Conservation (phyloP, 2,797 vertebrate genomes). For the Pterois miles region DNA sequence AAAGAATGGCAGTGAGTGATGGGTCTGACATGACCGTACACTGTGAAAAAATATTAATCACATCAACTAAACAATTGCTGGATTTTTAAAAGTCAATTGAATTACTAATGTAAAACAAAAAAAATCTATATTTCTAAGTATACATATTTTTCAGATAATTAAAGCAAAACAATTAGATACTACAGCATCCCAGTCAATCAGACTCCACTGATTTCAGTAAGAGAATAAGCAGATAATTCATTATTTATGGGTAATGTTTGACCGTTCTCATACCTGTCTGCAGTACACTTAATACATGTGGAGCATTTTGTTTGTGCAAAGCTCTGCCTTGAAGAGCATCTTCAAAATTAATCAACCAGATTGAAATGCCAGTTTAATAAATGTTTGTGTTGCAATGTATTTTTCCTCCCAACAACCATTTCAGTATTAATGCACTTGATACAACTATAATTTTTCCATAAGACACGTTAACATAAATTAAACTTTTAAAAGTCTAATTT, state of each 20-base stretch:
- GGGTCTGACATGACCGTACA: constrained; percentile 19
- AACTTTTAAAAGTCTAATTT: constrained; percentile 30
- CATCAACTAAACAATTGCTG: constrained; percentile 21
- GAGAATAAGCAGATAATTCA: constrained; percentile 25
- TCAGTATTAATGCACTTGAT: constrained; percentile 34
- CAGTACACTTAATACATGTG: constrained; percentile 8
- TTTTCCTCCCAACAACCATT: constrained; percentile 11
- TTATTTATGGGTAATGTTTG: constrained; percentile 24
- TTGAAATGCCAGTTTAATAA: constrained; percentile 28
- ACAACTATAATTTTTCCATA: constrained; percentile 17
- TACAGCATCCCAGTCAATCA: constrained; percentile 17
- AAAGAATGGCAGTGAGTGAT: constrained; percentile 47
- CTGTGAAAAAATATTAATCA: constrained; percentile 43
- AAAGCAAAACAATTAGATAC: constrained; percentile 27
- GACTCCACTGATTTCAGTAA: constrained; percentile 9
- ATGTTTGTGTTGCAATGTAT: background rate
- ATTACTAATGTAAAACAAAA: constrained; percentile 22
- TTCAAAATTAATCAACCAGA: constrained; percentile 28
- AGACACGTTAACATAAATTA: constrained; percentile 18
- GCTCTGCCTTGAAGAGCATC: constrained; percentile 12
- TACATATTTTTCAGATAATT: constrained; percentile 5
- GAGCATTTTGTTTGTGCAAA: constrained; percentile 39
- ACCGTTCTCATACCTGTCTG: constrained; percentile 27
- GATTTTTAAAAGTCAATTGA: constrained; percentile 14
- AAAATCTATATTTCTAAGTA: constrained; percentile 22